Base-by-base conservation (phyloP, 2,797 vertebrate species). In the Sparus aurata region DNA sequence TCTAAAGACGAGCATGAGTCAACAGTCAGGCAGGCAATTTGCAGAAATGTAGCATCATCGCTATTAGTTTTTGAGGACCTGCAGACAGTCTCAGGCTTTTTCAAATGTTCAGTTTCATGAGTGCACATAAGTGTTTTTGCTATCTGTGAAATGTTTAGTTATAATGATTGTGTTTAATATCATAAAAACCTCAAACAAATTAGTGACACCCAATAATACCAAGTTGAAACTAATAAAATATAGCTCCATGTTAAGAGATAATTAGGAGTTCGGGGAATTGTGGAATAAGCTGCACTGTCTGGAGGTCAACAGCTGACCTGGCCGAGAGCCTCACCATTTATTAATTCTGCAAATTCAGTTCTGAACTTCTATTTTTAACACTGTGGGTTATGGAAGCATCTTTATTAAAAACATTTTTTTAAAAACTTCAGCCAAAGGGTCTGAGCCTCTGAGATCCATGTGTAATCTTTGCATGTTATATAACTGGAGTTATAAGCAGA, bases 21-120 rank as follows among this genome's bases (percentile, higher is more conserved):
- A 52, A 70, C 63, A 80, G 59, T 66, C 69, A 59, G 38, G 27
- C 43, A 69, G 70, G 38, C 8, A 73, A 72, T 74, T 6, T 1
- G 34, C 47, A 8, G 41, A 73, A 69, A 77, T 41, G 47, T 5
- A 46, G 23, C 54, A 34, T 41, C 12, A 47, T 59, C 47, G 22
- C 61, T 60, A 13, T 27, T 46, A 74, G 66, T 43, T 70, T 59
- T 77, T 80, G 38, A 58, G 74, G 38, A 38, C 25, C 41, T 67
- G 38, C 34, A 70, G 46, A 58, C 76, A 59, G 30, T 34, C 6
- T 74, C 66, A 47, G 7, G 17, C 5, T 23, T 52, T 23, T 52
- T 18, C 8, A 57, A 55, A 59, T n/a, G 18, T 60, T 25, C 3
- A 45, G 55, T 22, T 23, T 64, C 20, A 17, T 18, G 62, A 34